These are phyloP conservation scores for Campoplex capitator DNA, from an alignment of 2,888 invertebrate species.

Conservation along the genomic window DNA sequence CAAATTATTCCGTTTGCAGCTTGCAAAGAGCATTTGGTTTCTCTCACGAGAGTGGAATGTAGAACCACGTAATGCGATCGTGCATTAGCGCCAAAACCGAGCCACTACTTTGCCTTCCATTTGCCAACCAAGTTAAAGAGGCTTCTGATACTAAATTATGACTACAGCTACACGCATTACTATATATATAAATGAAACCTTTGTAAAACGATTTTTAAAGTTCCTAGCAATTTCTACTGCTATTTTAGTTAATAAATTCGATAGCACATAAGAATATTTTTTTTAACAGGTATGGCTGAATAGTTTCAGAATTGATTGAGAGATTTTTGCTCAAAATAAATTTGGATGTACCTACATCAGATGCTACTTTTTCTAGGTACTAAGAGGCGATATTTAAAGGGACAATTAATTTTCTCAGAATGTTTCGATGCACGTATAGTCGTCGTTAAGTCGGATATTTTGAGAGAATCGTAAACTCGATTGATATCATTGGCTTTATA, in stretches of 20 bases:
- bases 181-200: neutral
- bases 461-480: slow-evolving; percentile 46
- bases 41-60: slow-evolving; percentile 60
- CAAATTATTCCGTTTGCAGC: slow-evolving; percentile 65
- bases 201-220: neutral
- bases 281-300: neutral
- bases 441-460: slow-evolving; percentile 53
- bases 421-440: neutral
- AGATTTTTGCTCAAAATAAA: too few relatives aligned
- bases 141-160: slow-evolving; percentile 15
- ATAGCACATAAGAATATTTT: too few relatives aligned
- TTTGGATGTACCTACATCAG: neutral
- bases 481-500: slow-evolving; percentile 23
- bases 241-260: neutral
- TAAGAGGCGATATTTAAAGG: neutral
- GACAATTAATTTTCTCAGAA: neutral
- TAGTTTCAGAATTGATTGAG: too few relatives aligned
- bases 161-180: neutral
- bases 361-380: neutral
- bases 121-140: slow-evolving; percentile 25
- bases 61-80: slow-evolving; percentile 66
- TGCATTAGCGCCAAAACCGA: slow-evolving; percentile 60
- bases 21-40: slow-evolving; percentile 62
- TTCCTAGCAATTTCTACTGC: neutral
- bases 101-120: slow-evolving; percentile 16